Base-by-base conservation (phyloP, 2,888 invertebrate species). In the Zele albiditarsus region DNA sequence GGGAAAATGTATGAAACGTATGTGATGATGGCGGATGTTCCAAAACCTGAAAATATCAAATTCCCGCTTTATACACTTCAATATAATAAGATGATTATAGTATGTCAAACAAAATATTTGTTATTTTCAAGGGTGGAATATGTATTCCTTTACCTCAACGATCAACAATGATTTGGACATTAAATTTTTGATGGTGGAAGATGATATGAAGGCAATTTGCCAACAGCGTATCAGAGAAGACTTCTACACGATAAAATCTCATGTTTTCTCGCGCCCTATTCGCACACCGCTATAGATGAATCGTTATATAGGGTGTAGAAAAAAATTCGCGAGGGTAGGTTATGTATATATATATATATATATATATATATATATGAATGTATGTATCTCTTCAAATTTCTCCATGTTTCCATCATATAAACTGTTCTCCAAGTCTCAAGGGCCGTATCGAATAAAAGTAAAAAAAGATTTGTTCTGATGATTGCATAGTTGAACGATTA, bases 221-320 rank as follows among this genome's bases (percentile, higher is more conserved):
- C 71, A 74, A 73, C 72, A 77, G 69, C 74, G 73, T 75, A 76
- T 77, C 79, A 77, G 72, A 62, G 74, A 67, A 38, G 65, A 72
- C 71, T 78, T 80, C 74, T 76, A 77, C 77, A 71, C 77, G 76
- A 80, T 80, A 80, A 77, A 78, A 77, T 80, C 73, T 72, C 60
- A 68, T 63, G 66, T 69, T 57, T 38, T 38, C 33, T 69, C 23
- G 33, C 38, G 57, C 25, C 58, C 57, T n/a, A 28, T 28, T 27
- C 28, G 66, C 67, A 53, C n/a, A 23, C n/a, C 20, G 8, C 53
- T 8, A 53, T 20, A n/a, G 20, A 6, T 53, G 4, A 53, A 53
- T 53, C 4, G 53, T 20, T 53, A 53, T 53, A 23, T 53, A 20
- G 70, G 62, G 20, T 23, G 62, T 53, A 28, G 58, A 8, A 49